phyloP scores from a whole-genome alignment of 1,140 invertebrate species.

The Drosophila mauritiana region DNA sequence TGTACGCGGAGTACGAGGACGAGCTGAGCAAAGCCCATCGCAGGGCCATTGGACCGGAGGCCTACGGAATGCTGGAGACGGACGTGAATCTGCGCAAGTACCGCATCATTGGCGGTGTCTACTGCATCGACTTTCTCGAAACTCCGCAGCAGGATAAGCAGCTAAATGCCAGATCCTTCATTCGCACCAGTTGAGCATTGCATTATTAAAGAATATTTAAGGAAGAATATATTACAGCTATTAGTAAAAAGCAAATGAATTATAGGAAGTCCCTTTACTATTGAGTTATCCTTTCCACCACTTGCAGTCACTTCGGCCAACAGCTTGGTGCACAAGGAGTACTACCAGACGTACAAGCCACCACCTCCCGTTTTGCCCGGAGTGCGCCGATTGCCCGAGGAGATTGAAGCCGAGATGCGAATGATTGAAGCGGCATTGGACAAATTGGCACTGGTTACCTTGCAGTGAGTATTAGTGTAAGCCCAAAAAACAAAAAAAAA shows the following conservation, averaged over 20 bases:
- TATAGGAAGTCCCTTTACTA: no score
- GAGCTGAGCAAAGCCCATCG: constrained; percentile 79
- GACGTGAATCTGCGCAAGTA: constrained; percentile 89
- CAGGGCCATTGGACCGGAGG: constrained; percentile 72
- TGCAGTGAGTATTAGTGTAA: constrained; percentile 86
- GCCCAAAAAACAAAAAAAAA: not conserved
- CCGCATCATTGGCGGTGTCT: constrained; percentile 88
- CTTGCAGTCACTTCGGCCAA: constrained; percentile 88
- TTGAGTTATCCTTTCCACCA: not conserved
- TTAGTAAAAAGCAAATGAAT: no score
- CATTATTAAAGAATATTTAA: not conserved
- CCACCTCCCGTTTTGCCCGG: constrained; percentile 88
- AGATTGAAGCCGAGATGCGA: constrained; percentile 92
- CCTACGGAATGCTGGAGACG: constrained; percentile 79
- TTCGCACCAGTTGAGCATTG: constrained; percentile 66
- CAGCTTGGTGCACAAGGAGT: constrained; percentile 88
- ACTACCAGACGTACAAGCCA: constrained; percentile 89
- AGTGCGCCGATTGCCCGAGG: constrained; percentile 89
- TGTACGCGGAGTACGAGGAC: constrained; percentile 83
- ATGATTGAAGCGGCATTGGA: constrained; percentile 90
- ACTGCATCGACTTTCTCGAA: constrained; percentile 87
- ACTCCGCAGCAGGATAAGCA: constrained; percentile 87
- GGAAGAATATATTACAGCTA: no score
- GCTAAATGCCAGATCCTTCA: constrained; percentile 82
- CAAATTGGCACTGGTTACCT: constrained; percentile 88